These are phyloP conservation scores for Latrodectus elegans DNA, from an alignment of 2,888 invertebrate species.

Conservation along the genomic window DNA sequence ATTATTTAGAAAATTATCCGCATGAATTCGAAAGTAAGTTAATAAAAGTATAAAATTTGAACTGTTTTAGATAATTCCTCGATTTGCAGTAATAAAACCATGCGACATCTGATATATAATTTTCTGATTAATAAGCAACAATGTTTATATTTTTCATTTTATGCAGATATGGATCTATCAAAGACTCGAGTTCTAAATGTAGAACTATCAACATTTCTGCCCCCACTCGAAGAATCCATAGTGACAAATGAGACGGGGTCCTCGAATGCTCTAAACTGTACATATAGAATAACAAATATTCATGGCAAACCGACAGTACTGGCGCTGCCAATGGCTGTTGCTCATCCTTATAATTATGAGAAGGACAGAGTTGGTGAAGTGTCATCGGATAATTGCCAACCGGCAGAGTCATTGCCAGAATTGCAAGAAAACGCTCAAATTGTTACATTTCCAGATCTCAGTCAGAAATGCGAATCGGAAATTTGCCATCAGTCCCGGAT, in stretches of 20 bases:
- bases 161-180: constrained; percentile 32
- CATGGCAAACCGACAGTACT: constrained; percentile 33
- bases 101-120: no score
- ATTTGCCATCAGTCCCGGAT: constrained; percentile 76
- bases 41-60: no score
- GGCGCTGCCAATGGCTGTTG: constrained; percentile 46
- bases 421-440: neutral
- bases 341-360: constrained; percentile 46
- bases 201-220: constrained; percentile 47
- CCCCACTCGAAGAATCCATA: constrained; percentile 30
- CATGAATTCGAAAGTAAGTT: constrained; percentile 42
- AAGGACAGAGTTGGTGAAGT: constrained; percentile 23
- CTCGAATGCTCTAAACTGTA: constrained; percentile 42
- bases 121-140: no score
- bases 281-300: constrained; percentile 39
- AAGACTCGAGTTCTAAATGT: constrained; percentile 53
- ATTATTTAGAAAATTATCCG: constrained; percentile 32
- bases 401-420: constrained; percentile 4
- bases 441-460: constrained; percentile 23
- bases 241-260: neutral
- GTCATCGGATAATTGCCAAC: neutral
- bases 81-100: no score
- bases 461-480: constrained; percentile 47
- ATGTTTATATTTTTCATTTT: no score
- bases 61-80: no score